A percentile compares a stretch with the other conserved stretches of the same genome.
Conservation (phyloP, 2,888 invertebrate genomes). For the Aspidiotus rigidus region DNA sequence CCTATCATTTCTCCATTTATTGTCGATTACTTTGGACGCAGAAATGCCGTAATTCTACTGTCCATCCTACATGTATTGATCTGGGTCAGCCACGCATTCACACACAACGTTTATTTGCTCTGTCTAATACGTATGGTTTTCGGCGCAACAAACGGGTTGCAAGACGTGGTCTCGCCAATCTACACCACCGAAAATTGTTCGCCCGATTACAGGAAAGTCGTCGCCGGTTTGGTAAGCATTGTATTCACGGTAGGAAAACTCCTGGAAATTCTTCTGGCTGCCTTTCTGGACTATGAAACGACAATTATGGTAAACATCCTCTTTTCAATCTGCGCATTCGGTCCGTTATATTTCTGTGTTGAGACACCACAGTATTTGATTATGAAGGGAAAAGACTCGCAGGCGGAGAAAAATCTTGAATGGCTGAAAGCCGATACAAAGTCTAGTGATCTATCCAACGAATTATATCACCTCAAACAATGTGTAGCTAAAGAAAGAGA, state of each 20-base stretch:
- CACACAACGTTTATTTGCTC: slow-evolving; percentile 18
- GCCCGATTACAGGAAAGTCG: not conserved
- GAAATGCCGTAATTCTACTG: not conserved
- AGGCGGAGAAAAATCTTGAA: not conserved
- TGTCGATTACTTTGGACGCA: slow-evolving; percentile 7
- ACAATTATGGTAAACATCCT: slow-evolving; percentile 4
- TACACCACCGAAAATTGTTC: slow-evolving; percentile 36
- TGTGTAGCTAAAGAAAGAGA: too few relatives aligned
- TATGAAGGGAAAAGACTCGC: slow-evolving; percentile 30
- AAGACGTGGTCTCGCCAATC: slow-evolving; percentile 36
- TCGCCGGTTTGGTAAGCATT: not conserved
- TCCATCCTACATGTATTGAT: not conserved
- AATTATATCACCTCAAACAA: too few relatives aligned
- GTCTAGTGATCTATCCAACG: too few relatives aligned
- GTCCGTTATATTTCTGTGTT: slow-evolving; percentile 30
- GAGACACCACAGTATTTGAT: slow-evolving; percentile 37
- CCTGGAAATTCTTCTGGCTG: slow-evolving; percentile 36
- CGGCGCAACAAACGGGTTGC: slow-evolving; percentile 37
- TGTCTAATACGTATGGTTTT: slow-evolving; percentile 36
- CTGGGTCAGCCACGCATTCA: not conserved
- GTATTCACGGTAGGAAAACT: slow-evolving; percentile 32
- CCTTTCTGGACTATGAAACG: slow-evolving; percentile 35
- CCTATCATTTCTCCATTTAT: not conserved
- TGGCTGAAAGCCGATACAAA: not conserved
- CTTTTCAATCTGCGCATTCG: not conserved